Evolutionary conservation across 2,797 vertebrate species (phyloP), one percentile per base, ranked within the genome.

Genomic region (Rousettus madagascariensis): DNA sequence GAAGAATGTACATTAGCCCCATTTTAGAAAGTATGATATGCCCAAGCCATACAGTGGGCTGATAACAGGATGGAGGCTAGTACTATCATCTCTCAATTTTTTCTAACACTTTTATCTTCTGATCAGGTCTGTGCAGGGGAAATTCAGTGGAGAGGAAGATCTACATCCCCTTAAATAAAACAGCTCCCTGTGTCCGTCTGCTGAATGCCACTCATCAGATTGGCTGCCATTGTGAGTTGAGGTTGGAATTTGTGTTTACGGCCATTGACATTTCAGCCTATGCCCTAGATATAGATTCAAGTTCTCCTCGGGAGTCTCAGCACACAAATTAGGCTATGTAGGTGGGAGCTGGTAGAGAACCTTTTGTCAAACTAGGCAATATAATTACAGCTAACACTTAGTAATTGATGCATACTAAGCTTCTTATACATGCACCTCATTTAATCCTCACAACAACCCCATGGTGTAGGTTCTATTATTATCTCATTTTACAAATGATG

Each of bases 141-240:
- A 99, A 99, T 83, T 99, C 99, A 0, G 99, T 99, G 85, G 99
- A 99, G 95, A 98, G 99, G 98, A 99, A 99, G 98, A 99, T 99
- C 96, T 99, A 99, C 90, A 98, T 99, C 59, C 87, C 98, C 1
- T 98, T 99, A 69, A 99, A 99, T 96, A 98, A 98, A 78, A 99
- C 99, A 0, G 98, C 99, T 0, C 99, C 99, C 0, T 99, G 99
- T 59, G 99, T 99, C 43, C 98, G 99, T 4, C 99, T 99, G 49
- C 98, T 99, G 85, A 99, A 99, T 16, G 99, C 99, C 86, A 99
- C 99, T 2, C 99, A 99, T 98, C 99, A 99, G 97, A 99, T 99
- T 69, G 99, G 99, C 97, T 99, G 99, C 98, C 99, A 99, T 97
- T 99, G 99, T 99, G 97, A 99, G 99, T 98, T 86, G 93, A 83